A percentile compares a stretch with the other conserved stretches of the same genome.
Conservation (phyloP, 2,113 vertebrate genomes). For the Suncus etruscus region DNA sequence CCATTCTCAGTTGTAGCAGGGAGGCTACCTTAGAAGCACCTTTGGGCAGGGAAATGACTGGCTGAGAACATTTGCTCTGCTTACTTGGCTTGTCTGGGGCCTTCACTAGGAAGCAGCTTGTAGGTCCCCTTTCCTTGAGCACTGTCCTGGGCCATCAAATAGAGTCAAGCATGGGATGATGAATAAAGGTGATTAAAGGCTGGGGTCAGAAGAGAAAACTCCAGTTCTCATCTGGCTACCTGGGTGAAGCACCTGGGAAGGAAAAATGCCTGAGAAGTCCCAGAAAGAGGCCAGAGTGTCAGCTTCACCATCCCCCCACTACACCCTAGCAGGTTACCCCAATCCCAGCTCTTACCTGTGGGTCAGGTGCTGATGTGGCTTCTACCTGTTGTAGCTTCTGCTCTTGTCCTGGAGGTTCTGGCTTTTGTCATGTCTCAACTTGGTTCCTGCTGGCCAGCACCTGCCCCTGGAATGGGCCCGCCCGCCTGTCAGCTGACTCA, state of each 20-base stretch:
- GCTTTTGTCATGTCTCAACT: slow-evolving; percentile 51
- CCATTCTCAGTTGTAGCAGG: too few species aligned
- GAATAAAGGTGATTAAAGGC: not conserved
- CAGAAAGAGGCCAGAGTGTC: not conserved
- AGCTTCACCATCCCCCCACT: not conserved
- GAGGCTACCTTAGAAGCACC: not conserved
- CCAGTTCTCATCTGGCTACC: not conserved
- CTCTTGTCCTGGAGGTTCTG: not conserved
- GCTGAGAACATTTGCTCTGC: not conserved
- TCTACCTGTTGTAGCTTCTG: not conserved
- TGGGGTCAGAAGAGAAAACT: not conserved
- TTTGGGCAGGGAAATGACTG: not conserved
- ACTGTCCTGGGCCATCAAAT: not conserved
- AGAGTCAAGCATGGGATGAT: not conserved
- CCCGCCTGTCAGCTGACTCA: slow-evolving; percentile 71
- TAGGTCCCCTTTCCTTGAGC: not conserved
- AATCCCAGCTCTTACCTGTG: slow-evolving; percentile 57
- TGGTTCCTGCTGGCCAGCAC: not conserved
- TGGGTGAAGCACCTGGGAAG: not conserved
- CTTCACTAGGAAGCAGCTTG: not conserved
- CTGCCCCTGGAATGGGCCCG: slow-evolving; percentile 15
- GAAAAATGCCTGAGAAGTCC: not conserved
- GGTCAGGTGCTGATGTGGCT: not conserved
- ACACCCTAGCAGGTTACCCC: not conserved
- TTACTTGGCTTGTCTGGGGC: not conserved